phyloP scores from a whole-genome alignment of 2,888 invertebrate genomes.

The Lottia gigantea region DNA sequence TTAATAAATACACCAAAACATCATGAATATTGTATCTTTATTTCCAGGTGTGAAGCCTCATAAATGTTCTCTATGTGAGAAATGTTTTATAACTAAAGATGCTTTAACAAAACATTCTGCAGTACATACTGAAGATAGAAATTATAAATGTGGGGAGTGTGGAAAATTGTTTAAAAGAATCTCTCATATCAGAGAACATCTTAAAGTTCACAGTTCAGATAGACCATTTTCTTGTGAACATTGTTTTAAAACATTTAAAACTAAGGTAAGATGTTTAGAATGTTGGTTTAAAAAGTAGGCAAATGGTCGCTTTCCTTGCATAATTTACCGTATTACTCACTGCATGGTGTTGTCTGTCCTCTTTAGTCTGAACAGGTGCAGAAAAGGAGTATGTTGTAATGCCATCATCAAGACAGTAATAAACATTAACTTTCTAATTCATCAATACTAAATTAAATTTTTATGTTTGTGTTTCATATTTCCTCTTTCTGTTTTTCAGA shows the following conservation, averaged over 20 bases:
- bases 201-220: constrained; percentile 60
- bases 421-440: too few relatives aligned
- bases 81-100: constrained; percentile 61
- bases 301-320: too few relatives aligned
- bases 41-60: constrained; percentile 57
- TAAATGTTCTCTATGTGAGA: constrained; percentile 56
- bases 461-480: not conserved
- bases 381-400: too few relatives aligned
- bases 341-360: too few relatives aligned
- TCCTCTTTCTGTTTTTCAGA: constrained; percentile 42
- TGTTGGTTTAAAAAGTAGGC: too few relatives aligned
- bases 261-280: constrained; percentile 55
- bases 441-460: not conserved
- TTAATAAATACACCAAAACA: too few relatives aligned
- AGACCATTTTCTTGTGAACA: constrained; percentile 57
- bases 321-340: too few relatives aligned
- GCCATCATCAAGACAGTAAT: too few relatives aligned
- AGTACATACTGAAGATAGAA: constrained; percentile 57
- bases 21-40: not conserved
- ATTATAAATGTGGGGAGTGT: constrained; percentile 66
- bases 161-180: constrained; percentile 66
- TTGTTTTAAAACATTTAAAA: constrained; percentile 64
- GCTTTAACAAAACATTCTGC: constrained; percentile 60
- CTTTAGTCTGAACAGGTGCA: too few relatives aligned
- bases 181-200: constrained; percentile 63